Percentiles rank a stretch among this genome's conserved stretches.
Conservation (phyloP, 2,113 vertebrate genomes). For the Tiliqua scincoides region DNA sequence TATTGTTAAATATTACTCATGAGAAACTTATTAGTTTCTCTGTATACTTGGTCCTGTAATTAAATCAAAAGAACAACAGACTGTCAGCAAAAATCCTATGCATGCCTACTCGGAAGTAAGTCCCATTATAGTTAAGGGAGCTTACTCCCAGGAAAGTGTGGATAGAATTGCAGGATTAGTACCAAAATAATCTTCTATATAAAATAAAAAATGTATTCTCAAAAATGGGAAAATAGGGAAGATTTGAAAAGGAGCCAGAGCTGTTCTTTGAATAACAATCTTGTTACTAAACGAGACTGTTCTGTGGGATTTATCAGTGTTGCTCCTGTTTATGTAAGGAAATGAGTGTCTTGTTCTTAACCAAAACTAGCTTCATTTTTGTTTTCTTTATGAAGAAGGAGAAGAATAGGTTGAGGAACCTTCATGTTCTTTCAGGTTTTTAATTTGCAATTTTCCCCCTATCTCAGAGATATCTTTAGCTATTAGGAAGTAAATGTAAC, state of each 20-base stretch:
- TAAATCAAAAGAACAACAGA: background rate
- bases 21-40: background rate
- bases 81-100: no score
- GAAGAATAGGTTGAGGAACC: background rate
- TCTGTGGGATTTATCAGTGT: conserved; percentile 6
- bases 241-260: background rate
- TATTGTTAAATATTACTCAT: no score
- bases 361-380: conserved; percentile 1
- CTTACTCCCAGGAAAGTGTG: no score
- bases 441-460: conserved; percentile 40
- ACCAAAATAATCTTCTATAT: background rate
- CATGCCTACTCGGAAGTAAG: no score
- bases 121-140: no score
- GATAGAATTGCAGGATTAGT: no score
- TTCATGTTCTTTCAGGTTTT: background rate
- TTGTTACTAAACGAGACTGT: background rate
- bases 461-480: conserved; percentile 46
- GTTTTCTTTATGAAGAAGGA: conserved; percentile 16
- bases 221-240: conserved; percentile 14
- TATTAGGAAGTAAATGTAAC: conserved; percentile 66
- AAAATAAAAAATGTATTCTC: background rate
- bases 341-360: background rate
- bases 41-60: background rate
- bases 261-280: background rate
- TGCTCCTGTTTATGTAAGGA: background rate